phyloP scores from a whole-genome alignment of 1,140 invertebrate species.

The Temnothorax longispinosus region DNA sequence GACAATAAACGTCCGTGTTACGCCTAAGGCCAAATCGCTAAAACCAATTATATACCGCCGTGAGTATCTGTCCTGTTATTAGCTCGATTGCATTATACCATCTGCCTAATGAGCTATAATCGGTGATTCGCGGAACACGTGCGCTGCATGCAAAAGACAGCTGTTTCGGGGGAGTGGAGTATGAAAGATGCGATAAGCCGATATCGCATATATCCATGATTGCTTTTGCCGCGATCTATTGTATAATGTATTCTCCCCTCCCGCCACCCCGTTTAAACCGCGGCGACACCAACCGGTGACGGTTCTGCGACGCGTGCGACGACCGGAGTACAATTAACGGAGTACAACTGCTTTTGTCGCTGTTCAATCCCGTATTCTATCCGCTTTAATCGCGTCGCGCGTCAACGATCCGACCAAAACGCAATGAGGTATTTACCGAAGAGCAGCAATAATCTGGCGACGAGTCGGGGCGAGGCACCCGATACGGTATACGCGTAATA shows the following conservation, averaged over 20 bases:
- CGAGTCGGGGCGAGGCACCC: background rate
- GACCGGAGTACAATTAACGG: conserved; percentile 22
- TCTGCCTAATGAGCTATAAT: conserved; percentile 30
- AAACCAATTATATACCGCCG: background rate
- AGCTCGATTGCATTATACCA: background rate
- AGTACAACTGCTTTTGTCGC: conserved; percentile 12
- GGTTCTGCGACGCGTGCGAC: conserved; percentile 12
- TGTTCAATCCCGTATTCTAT: conserved; percentile 30
- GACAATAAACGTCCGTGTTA: background rate
- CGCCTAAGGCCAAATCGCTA: background rate
- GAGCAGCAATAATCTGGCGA: conserved; percentile 24
- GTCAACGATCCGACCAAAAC: conserved; percentile 31
- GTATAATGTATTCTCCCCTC: background rate
- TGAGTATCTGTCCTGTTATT: background rate
- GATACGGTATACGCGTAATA: conserved; percentile 19
- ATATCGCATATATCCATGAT: background rate
- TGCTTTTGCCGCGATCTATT: background rate
- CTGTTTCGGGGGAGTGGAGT: background rate
- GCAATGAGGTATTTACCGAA: conserved; percentile 41
- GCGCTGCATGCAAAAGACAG: conserved; percentile 4
- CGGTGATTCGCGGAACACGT: conserved; percentile 12
- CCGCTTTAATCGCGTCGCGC: conserved; percentile 46
- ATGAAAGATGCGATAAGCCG: conserved; percentile 38
- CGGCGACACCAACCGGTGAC: background rate
- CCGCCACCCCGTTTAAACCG: background rate